Conservation (phyloP, 2,888 invertebrate genomes). For the Limenitis camilla region DNA sequence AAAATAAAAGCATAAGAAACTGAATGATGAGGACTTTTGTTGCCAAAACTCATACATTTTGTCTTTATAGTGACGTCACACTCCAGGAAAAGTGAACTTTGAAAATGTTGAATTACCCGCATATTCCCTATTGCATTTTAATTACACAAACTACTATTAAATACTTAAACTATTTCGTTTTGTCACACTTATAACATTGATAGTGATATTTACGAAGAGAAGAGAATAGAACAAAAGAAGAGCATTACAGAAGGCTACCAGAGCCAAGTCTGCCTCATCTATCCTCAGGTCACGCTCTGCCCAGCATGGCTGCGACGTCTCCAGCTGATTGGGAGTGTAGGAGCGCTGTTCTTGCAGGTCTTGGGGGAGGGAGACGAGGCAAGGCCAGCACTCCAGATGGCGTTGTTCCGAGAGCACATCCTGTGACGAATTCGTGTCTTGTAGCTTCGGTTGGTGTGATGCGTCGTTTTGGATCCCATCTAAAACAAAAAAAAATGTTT, state of each 20-base stretch:
- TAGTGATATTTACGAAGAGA: no score
- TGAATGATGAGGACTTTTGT: no score
- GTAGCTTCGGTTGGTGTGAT: conserved; percentile 94
- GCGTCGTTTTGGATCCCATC: conserved; percentile 94
- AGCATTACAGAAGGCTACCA: conserved; percentile 15
- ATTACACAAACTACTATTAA: no score
- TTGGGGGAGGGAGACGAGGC: conserved; percentile 52
- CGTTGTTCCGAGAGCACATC: conserved; percentile 56
- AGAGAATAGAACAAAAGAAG: neutral
- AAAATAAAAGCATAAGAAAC: no score
- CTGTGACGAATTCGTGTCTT: conserved; percentile 86
- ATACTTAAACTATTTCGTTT: no score
- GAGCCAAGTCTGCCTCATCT: conserved; percentile 43
- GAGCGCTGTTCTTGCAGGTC: conserved; percentile 55
- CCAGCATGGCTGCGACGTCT: conserved; percentile 78
- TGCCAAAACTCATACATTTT: no score
- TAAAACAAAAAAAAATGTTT: no score
- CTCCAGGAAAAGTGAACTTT: no score
- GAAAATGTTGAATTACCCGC: no score
- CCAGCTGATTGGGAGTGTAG: conserved; percentile 79
- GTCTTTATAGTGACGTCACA: no score
- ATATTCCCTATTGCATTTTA: no score
- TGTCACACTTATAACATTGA: no score
- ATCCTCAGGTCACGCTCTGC: conserved; percentile 74
- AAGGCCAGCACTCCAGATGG: conserved; percentile 66